A percentile compares a stretch with the other conserved stretches of the same genome.
Evolutionary conservation across 1,140 invertebrate species (phyloP).

Genomic region (Augochlora pura): DNA sequence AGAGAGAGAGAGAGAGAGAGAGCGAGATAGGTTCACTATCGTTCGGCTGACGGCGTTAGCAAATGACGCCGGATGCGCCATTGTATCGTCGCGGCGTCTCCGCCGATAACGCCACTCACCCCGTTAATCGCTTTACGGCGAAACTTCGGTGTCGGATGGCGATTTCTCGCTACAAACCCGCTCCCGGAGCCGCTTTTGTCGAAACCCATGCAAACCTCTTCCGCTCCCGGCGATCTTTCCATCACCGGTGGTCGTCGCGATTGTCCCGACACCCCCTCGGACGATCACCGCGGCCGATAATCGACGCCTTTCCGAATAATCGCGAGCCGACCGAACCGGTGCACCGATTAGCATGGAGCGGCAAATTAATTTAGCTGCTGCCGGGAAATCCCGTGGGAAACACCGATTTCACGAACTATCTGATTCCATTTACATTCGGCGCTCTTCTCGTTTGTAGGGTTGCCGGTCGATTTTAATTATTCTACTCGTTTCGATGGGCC

Average conservation of each 20-base stretch:
- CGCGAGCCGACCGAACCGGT: background rate
- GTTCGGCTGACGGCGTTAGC: slow-evolving; percentile 45
- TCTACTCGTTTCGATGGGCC: no score
- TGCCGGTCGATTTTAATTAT: no score
- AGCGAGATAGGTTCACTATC: background rate
- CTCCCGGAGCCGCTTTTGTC: slow-evolving; percentile 46
- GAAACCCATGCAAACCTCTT: slow-evolving; percentile 41
- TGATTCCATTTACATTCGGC: slow-evolving; percentile 6
- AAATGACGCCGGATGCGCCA: slow-evolving; percentile 50
- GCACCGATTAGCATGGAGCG: slow-evolving; percentile 35
- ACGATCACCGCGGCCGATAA: slow-evolving; percentile 15
- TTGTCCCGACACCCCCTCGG: background rate
- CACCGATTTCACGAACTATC: slow-evolving; percentile 36
- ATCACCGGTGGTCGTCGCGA: background rate
- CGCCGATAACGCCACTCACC: slow-evolving; percentile 56
- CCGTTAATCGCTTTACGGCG: slow-evolving; percentile 63
- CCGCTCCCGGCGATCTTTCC: background rate
- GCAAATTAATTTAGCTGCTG: slow-evolving; percentile 38
- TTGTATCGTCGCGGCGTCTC: slow-evolving; percentile 53
- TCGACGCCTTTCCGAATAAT: background rate
- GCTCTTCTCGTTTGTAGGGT: background rate
- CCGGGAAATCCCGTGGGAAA: slow-evolving; percentile 24
- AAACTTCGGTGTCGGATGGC: slow-evolving; percentile 63
- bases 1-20: no score
- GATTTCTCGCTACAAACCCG: slow-evolving; percentile 20